phyloP scores from a whole-genome alignment of 2,888 invertebrate species.

The Pemphredon lugubris region DNA sequence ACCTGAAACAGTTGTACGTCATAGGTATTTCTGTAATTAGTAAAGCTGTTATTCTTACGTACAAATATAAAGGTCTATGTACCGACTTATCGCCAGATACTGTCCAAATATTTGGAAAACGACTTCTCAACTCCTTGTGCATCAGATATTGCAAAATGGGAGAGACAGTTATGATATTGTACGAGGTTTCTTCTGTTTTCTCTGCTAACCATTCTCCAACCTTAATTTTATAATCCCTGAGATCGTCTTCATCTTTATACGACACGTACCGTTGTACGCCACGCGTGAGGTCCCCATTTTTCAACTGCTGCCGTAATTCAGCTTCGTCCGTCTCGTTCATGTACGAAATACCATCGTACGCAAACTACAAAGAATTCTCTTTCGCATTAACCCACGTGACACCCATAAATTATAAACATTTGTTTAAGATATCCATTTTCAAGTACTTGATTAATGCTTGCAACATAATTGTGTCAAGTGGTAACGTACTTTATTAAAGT shows the following conservation, averaged over 20 bases:
- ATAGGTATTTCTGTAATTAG: neutral
- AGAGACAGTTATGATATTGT: conserved; percentile 80
- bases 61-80: conserved; percentile 10
- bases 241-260: conserved; percentile 68
- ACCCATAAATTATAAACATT: neutral
- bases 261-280: conserved; percentile 62
- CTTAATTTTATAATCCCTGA: conserved; percentile 76
- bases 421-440: neutral
- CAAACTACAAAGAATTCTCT: conserved; percentile 83
- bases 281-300: conserved; percentile 72
- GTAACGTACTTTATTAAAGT: conserved; percentile 89
- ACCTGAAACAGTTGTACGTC: conserved; percentile 65
- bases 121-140: conserved; percentile 84
- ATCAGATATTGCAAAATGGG: conserved; percentile 83
- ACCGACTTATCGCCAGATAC: conserved; percentile 62
- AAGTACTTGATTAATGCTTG: neutral
- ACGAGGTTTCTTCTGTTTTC: conserved; percentile 60
- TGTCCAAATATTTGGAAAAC: conserved; percentile 82
- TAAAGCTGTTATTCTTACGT: neutral
- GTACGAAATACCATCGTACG: conserved; percentile 86
- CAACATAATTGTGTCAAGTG: no score
- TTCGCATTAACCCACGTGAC: neutral
- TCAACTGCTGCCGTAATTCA: conserved; percentile 77
- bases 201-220: conserved; percentile 77
- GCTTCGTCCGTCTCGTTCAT: conserved; percentile 84